Evolutionary conservation across 2,113 vertebrate genomes (phyloP).

Genomic region (Peromyscus polionotus): DNA sequence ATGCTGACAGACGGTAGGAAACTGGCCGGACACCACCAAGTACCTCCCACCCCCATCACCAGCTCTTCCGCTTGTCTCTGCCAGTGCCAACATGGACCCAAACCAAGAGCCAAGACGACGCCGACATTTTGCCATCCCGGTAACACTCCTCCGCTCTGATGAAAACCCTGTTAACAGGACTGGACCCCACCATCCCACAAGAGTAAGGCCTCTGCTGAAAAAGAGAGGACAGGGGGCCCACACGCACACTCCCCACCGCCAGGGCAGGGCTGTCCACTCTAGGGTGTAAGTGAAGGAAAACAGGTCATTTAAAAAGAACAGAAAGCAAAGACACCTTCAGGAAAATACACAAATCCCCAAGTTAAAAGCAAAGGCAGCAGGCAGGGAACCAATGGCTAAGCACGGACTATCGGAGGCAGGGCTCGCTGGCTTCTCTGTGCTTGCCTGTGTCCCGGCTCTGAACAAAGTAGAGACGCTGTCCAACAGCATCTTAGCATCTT

Average conservation of each 20-base stretch:
- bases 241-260: not conserved
- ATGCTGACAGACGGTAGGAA: not conserved
- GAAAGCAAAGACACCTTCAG: not conserved
- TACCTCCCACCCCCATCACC: not conserved
- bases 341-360: not conserved
- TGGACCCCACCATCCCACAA: not conserved
- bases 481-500: slow-evolving; percentile 56
- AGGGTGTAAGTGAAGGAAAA: not conserved
- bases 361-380: not conserved
- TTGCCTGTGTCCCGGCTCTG: not conserved
- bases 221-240: not conserved
- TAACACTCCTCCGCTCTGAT: not conserved
- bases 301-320: not conserved
- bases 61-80: not conserved
- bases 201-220: not conserved
- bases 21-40: too few species aligned
- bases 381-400: not conserved
- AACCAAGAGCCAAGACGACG: not conserved
- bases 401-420: not conserved
- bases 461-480: not conserved
- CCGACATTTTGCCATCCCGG: not conserved
- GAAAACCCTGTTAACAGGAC: not conserved
- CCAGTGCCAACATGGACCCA: not conserved
- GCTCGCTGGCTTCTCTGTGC: not conserved
- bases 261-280: not conserved